Conservation (phyloP, 2,113 vertebrate genomes). For the Tetrax tetrax region DNA sequence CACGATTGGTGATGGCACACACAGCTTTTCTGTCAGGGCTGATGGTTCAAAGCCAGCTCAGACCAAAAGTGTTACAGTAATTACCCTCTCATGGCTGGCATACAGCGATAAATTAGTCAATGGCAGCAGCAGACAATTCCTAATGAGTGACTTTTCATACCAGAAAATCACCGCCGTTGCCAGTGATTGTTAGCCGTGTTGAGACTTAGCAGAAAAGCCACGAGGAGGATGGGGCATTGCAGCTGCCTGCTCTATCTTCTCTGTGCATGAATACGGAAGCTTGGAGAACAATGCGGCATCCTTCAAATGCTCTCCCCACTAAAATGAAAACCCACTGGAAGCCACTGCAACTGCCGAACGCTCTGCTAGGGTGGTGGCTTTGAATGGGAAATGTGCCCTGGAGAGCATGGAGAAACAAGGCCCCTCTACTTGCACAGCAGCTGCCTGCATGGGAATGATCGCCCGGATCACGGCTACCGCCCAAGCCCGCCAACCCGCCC, state of each 20-base stretch:
- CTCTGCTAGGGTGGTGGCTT: background rate
- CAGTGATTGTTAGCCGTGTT: background rate
- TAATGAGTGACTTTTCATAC: conserved; percentile 35
- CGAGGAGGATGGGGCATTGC: background rate
- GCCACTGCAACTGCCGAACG: background rate
- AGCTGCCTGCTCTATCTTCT: conserved; percentile 28
- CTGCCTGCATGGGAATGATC: background rate
- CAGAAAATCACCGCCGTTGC: background rate
- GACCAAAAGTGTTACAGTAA: background rate
- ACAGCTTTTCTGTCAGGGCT: background rate
- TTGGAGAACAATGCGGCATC: background rate
- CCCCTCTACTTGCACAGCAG: background rate
- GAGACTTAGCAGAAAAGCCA: background rate
- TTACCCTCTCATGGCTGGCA: background rate
- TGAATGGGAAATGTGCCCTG: background rate
- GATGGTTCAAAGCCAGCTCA: background rate
- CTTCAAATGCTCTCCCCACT: background rate
- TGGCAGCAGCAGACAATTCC: conserved; percentile 33
- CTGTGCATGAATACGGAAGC: background rate
- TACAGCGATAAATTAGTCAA: background rate
- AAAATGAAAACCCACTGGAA: background rate
- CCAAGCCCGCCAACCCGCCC: background rate
- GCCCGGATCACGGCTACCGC: background rate
- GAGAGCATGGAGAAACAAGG: background rate
- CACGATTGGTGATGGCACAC: background rate